phyloP scores from a whole-genome alignment of 2,113 vertebrate genomes.

The Triplophysa tibetana region DNA sequence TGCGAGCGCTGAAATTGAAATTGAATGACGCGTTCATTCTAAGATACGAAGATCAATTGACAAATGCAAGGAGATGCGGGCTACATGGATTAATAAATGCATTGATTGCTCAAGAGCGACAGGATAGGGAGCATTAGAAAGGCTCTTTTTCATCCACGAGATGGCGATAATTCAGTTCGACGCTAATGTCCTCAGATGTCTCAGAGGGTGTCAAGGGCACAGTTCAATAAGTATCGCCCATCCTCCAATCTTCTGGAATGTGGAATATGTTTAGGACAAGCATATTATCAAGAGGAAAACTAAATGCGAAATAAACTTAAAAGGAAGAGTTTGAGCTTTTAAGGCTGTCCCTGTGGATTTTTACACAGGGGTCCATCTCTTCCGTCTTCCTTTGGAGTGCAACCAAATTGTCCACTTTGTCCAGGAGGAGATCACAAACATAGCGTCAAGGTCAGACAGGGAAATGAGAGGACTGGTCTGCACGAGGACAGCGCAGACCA shows the following conservation, averaged over 20 bases:
- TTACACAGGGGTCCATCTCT: neutral
- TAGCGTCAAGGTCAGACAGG: neutral
- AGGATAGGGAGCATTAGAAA: conserved; percentile 52
- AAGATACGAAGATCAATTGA: conserved; percentile 55
- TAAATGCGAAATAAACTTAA: neutral
- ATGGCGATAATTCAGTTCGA: conserved; percentile 34
- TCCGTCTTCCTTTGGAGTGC: neutral
- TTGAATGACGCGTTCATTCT: conserved; percentile 61
- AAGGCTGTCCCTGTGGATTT: neutral
- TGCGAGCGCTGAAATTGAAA: conserved; percentile 69
- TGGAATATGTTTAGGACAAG: neutral
- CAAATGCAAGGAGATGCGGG: conserved; percentile 42
- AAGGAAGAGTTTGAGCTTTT: conserved; percentile 4
- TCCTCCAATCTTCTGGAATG: neutral
- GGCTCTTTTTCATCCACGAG: conserved; percentile 1
- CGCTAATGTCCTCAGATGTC: neutral
- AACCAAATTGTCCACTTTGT: neutral
- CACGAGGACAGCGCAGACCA: neutral
- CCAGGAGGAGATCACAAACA: neutral
- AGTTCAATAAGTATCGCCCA: neutral
- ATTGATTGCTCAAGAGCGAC: conserved; percentile 60
- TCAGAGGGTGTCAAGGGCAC: conserved; percentile 14
- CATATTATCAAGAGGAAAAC: conserved; percentile 7
- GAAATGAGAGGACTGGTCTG: neutral
- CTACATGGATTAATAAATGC: conserved; percentile 68